phyloP scores from a whole-genome alignment of 2,888 invertebrate genomes.

The Caenorhabditis imperialis region DNA sequence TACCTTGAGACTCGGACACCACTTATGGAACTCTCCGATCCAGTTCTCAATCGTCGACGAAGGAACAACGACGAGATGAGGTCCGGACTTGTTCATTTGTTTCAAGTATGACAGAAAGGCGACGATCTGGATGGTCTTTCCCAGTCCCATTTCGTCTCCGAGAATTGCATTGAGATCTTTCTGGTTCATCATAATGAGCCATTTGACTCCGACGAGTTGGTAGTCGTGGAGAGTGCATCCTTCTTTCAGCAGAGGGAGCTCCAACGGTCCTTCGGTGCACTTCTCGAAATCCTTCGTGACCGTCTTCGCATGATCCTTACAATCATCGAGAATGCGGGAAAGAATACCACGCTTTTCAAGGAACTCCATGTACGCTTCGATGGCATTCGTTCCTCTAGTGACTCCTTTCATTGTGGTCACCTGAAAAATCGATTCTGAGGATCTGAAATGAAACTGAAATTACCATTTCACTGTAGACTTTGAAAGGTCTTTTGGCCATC shows the following conservation, averaged over 20 bases:
- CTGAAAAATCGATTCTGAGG: slow-evolving; percentile 1
- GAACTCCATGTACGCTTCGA: slow-evolving; percentile 67
- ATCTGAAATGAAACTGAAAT: slow-evolving; percentile 2
- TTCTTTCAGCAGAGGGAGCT: slow-evolving; percentile 39
- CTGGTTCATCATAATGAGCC: slow-evolving; percentile 73
- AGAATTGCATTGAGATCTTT: slow-evolving; percentile 88
- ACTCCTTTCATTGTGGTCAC: slow-evolving; percentile 35
- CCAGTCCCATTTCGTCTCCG: slow-evolving; percentile 97
- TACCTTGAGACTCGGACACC: slow-evolving; percentile 69
- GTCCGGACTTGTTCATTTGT: slow-evolving; percentile 84
- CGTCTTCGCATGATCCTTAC: slow-evolving; percentile 62
- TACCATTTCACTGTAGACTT: slow-evolving; percentile 49
- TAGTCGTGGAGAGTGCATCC: slow-evolving; percentile 68
- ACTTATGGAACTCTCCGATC: slow-evolving; percentile 69
- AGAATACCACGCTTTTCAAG: slow-evolving; percentile 71
- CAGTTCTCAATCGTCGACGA: slow-evolving; percentile 90
- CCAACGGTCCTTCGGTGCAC: slow-evolving; percentile 45
- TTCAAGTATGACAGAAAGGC: slow-evolving; percentile 91
- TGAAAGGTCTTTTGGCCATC: slow-evolving; percentile 55
- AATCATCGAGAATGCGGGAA: slow-evolving; percentile 70
- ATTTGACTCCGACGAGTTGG: slow-evolving; percentile 70
- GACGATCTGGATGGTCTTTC: slow-evolving; percentile 94
- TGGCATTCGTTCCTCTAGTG: slow-evolving; percentile 56
- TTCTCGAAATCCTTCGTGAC: slow-evolving; percentile 57
- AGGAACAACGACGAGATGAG: slow-evolving; percentile 95